A percentile compares a stretch with the other conserved stretches of the same genome.
Evolutionary conservation across 2,797 vertebrate species (phyloP).

Genomic region (Alauda arvensis): DNA sequence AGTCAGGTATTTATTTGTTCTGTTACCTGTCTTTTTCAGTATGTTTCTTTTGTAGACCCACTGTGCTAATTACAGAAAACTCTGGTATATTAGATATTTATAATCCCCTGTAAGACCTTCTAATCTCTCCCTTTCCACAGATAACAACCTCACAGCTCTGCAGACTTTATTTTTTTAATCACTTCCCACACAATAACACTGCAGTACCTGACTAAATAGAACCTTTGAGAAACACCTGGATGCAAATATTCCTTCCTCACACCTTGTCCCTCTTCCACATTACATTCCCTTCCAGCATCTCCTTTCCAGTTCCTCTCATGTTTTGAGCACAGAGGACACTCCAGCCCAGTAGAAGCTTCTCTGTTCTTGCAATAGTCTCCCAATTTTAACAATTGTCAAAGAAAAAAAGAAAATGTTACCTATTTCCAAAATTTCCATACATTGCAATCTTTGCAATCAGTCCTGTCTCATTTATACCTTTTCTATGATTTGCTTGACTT

Average conservation of each 20-base stretch:
- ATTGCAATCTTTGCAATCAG: background rate
- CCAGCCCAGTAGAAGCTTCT: background rate
- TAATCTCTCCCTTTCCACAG: slow-evolving; percentile 47
- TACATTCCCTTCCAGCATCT: background rate
- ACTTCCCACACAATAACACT: slow-evolving; percentile 1
- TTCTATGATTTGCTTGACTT: background rate
- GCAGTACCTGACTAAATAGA: background rate
- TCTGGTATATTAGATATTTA: slow-evolving; percentile 40
- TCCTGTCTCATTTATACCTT: background rate
- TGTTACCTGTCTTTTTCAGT: background rate
- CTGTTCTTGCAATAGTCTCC: background rate
- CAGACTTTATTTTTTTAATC: slow-evolving; percentile 53
- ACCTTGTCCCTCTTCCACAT: background rate
- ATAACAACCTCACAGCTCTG: slow-evolving; percentile 9
- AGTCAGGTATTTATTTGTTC: slow-evolving; percentile 2
- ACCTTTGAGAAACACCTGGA: background rate
- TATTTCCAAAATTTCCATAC: background rate
- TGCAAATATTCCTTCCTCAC: background rate
- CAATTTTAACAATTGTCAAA: background rate
- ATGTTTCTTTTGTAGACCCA: background rate
- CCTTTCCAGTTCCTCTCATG: background rate
- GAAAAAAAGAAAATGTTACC: background rate
- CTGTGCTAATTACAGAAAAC: slow-evolving; percentile 32
- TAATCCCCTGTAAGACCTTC: slow-evolving; percentile 44
- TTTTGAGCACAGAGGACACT: background rate